A percentile compares a stretch with the other conserved stretches of the same genome.
Conservation (phyloP, 2,888 invertebrate species). For the Mesopsocus fuscifrons region DNA sequence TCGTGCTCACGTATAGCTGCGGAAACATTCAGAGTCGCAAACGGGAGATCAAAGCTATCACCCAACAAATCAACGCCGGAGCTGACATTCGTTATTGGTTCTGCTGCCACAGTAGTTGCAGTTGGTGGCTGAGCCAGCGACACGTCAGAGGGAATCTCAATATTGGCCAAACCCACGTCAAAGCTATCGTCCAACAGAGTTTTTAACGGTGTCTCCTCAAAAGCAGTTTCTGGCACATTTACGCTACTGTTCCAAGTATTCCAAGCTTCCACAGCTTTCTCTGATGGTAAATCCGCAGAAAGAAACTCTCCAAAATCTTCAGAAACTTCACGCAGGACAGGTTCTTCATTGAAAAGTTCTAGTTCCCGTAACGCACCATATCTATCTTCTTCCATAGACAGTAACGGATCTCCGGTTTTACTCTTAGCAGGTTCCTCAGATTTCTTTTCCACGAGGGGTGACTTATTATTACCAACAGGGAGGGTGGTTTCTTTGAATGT, state of each 20-base stretch:
- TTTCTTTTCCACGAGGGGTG: constrained; percentile 10
- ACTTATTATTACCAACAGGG: neutral
- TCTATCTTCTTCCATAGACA: constrained; percentile 25
- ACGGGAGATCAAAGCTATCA: constrained; percentile 1
- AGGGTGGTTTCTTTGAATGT: constrained; percentile 1
- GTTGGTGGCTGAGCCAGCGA: neutral
- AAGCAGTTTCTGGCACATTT: constrained; percentile 16
- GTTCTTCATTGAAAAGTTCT: constrained; percentile 14
- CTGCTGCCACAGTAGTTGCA: neutral
- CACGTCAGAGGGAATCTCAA: neutral
- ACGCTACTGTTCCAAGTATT: constrained; percentile 10
- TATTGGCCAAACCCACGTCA: neutral
- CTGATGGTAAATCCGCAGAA: constrained; percentile 21
- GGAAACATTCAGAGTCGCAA: neutral
- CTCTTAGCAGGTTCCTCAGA: constrained; percentile 14
- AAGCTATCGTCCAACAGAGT: neutral
- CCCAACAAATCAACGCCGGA: constrained; percentile 1
- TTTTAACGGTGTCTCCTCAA: constrained; percentile 1
- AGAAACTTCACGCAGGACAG: constrained; percentile 15
- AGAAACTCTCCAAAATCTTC: constrained; percentile 31
- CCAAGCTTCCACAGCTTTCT: neutral
- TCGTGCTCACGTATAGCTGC: neutral
- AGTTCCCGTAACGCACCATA: constrained; percentile 29
- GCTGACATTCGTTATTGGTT: neutral
- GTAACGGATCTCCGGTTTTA: constrained; percentile 19